Evolutionary conservation across 2,113 vertebrate genomes (phyloP).

Genomic region (Martes martes): DNA sequence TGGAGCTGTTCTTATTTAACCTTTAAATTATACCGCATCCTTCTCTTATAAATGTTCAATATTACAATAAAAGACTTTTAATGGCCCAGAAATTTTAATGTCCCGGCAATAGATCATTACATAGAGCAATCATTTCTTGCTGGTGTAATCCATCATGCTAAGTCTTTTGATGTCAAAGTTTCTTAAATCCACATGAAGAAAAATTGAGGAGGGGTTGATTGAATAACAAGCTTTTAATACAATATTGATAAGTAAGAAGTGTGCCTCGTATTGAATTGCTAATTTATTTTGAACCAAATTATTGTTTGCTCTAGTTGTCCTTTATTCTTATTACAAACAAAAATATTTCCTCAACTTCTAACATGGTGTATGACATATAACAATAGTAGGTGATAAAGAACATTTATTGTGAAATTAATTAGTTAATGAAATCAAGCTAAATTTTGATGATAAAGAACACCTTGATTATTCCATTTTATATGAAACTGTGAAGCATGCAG

Average conservation of each 20-base stretch:
- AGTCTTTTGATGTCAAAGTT: not conserved
- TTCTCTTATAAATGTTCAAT: not conserved
- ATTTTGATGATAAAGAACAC: not conserved
- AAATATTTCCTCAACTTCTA: not conserved
- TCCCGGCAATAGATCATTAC: not conserved
- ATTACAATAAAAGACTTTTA: not conserved
- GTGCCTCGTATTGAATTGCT: not conserved
- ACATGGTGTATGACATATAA: not conserved
- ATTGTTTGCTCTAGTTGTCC: not conserved
- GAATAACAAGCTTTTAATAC: not conserved
- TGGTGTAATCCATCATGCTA: not conserved
- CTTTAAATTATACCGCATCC: not conserved
- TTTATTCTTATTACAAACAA: not conserved
- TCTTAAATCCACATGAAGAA: not conserved
- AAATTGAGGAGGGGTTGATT: not conserved
- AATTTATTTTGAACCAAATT: conserved; percentile 13
- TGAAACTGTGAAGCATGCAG: not conserved
- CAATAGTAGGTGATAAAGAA: not conserved
- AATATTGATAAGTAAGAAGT: not conserved
- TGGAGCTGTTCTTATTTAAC: not conserved
- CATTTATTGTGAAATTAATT: not conserved
- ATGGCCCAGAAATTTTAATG: not conserved
- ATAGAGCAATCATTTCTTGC: not conserved
- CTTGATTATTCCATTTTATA: not conserved
- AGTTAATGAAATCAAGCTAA: not conserved